Evolutionary conservation across 2,113 vertebrate species (phyloP), one percentile per base, ranked within the genome.

Genomic region (Nibea coibor): DNA sequence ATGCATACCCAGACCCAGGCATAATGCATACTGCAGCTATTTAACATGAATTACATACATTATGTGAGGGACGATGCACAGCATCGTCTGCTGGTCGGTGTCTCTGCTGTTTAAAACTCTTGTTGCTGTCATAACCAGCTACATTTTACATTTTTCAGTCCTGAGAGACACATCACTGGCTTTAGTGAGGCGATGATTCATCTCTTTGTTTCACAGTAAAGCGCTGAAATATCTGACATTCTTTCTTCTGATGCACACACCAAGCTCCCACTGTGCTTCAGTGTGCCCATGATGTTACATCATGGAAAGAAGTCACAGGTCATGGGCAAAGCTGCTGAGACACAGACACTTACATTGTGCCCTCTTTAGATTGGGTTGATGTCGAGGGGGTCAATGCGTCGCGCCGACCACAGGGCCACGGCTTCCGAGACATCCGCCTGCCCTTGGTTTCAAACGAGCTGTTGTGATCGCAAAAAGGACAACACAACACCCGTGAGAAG

Each of bases 301-400:
- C 59, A 77, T 78, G 54, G 61, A 42, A 24, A 4, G 24, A 57
- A 53, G 73, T 85, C 64, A 73, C 51, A 69, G 66, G 66, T 80
- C 78, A 70, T 0, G 11, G 72, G 54, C 19, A 20, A 61, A 70
- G 50, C 68, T 45, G 35, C 63, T 24, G 54, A 54, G 26, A 58
- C 17, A 61, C 69, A 89, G 56, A 80, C 80, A 20, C 75, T 62
- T 45, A 31, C 73, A 85, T 77, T 92, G 82, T 91, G 45, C 66
- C 39, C 35, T 42, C 31, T 87, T 73, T 56, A 85, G 85, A 80
- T 75, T 42, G 16, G 15, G 50, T 22, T 10, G 57, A 35, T 80
- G 58, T 75, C 4, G 10, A 35, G 6, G 72, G 69, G 74, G 73
- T 73, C 73, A 28, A 71, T 65, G 54, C 75, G 48, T 53, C 7